Evolutionary conservation across 1,140 invertebrate genomes (phyloP).

Genomic region (Euschistus heros): DNA sequence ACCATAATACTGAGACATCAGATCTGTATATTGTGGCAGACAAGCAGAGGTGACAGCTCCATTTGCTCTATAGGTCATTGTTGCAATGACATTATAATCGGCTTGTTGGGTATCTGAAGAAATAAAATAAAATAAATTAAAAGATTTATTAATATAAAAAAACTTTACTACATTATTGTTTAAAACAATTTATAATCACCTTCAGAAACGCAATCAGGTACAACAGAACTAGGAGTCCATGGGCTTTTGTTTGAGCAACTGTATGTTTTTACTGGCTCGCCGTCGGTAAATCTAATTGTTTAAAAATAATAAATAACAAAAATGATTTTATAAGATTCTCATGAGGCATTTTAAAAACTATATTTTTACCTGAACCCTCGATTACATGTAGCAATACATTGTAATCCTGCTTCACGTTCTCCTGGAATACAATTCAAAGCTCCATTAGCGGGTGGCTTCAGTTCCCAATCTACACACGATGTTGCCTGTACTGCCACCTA

Average conservation of each 20-base stretch:
- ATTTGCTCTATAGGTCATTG: constrained; percentile 80
- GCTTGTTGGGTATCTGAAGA: constrained; percentile 76
- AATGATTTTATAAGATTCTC: background rate
- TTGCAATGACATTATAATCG: constrained; percentile 80
- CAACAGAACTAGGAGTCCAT: constrained; percentile 74
- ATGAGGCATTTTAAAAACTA: background rate
- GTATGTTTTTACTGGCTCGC: constrained; percentile 74
- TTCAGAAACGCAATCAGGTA: constrained; percentile 89
- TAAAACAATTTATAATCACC: constrained; percentile 39
- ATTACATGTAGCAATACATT: constrained; percentile 85
- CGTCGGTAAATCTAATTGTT: constrained; percentile 69
- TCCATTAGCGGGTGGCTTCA: constrained; percentile 77
- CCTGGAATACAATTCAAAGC: constrained; percentile 74
- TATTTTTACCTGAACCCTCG: constrained; percentile 49
- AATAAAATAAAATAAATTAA: background rate
- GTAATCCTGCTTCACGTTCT: constrained; percentile 62
- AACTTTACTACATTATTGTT: background rate
- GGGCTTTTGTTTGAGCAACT: constrained; percentile 63
- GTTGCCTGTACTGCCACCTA: constrained; percentile 79
- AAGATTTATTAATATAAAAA: background rate
- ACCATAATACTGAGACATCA: constrained; percentile 68
- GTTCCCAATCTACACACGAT: constrained; percentile 87
- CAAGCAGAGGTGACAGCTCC: constrained; percentile 75
- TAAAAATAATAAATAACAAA: background rate
- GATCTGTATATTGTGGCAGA: constrained; percentile 72